Percentiles rank a stretch among this genome's conserved stretches.
Conservation (phyloP, 2,888 invertebrate species). For the Drosophila borealis region DNA sequence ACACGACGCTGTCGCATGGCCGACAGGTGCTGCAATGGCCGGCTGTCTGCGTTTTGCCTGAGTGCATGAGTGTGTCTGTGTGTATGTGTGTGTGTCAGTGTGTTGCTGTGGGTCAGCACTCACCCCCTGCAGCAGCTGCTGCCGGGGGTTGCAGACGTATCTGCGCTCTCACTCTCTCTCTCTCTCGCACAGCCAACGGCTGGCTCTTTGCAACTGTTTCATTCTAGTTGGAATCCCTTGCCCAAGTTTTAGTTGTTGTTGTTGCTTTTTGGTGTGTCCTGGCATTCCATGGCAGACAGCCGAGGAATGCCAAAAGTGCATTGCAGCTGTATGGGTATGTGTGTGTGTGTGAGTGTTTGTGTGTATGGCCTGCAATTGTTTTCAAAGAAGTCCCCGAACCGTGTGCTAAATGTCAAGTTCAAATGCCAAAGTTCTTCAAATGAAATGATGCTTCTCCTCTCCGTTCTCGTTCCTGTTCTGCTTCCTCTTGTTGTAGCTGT, state of each 20-base stretch:
- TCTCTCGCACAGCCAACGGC: background rate
- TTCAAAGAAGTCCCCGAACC: slow-evolving; percentile 75
- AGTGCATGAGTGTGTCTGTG: slow-evolving; percentile 9
- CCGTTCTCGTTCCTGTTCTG: background rate
- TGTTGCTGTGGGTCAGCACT: slow-evolving; percentile 50
- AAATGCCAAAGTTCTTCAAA: slow-evolving; percentile 81
- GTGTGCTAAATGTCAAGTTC: slow-evolving; percentile 81
- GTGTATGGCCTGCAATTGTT: slow-evolving; percentile 73
- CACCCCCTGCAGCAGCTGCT: slow-evolving; percentile 38
- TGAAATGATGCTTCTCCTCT: slow-evolving; percentile 71
- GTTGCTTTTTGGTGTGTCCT: slow-evolving; percentile 46
- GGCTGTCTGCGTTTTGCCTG: slow-evolving; percentile 49
- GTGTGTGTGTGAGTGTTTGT: slow-evolving; percentile 18
- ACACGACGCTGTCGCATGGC: slow-evolving; percentile 61
- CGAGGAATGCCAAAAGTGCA: slow-evolving; percentile 79
- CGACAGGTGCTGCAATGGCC: slow-evolving; percentile 81
- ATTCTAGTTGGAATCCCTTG: slow-evolving; percentile 53
- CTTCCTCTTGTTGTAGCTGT: slow-evolving; percentile 17
- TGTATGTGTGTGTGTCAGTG: slow-evolving; percentile 33
- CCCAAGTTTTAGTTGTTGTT: slow-evolving; percentile 36
- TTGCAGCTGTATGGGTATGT: slow-evolving; percentile 37
- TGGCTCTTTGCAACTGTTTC: slow-evolving; percentile 67
- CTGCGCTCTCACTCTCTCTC: slow-evolving; percentile 38
- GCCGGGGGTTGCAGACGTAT: slow-evolving; percentile 55
- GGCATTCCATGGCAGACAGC: slow-evolving; percentile 67